phyloP scores from a whole-genome alignment of 2,113 vertebrate genomes.

The Myocastor coypus region DNA sequence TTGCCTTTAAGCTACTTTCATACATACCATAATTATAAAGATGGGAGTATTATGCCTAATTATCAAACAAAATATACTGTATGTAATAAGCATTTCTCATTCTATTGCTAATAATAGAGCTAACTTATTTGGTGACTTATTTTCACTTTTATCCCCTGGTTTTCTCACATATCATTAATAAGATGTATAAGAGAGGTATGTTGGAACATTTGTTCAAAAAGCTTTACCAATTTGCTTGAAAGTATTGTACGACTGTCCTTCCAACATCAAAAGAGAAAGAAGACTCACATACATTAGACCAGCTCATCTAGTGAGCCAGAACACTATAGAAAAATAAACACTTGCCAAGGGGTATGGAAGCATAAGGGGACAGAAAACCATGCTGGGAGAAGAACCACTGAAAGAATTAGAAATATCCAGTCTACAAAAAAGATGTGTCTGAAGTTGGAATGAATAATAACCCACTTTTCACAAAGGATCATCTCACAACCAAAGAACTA shows the following conservation, averaged over 20 bases:
- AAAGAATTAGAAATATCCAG: neutral
- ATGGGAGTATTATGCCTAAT: neutral
- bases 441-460: neutral
- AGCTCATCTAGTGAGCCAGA: neutral
- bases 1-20: neutral
- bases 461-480: neutral
- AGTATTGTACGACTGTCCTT: neutral
- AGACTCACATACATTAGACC: neutral
- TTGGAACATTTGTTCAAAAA: neutral
- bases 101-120: too few relatives aligned
- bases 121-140: neutral
- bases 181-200: neutral
- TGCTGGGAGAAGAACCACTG: neutral
- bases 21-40: neutral
- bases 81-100: neutral
- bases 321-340: neutral
- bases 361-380: neutral
- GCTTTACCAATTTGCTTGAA: neutral
- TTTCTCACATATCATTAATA: neutral
- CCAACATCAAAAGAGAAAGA: neutral
- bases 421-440: neutral
- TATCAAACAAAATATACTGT: neutral
- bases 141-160: neutral
- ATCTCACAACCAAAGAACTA: neutral
- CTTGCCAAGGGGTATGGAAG: neutral